phyloP scores from a whole-genome alignment of 2,113 vertebrate genomes.

The Greenwoodochromis staneri region DNA sequence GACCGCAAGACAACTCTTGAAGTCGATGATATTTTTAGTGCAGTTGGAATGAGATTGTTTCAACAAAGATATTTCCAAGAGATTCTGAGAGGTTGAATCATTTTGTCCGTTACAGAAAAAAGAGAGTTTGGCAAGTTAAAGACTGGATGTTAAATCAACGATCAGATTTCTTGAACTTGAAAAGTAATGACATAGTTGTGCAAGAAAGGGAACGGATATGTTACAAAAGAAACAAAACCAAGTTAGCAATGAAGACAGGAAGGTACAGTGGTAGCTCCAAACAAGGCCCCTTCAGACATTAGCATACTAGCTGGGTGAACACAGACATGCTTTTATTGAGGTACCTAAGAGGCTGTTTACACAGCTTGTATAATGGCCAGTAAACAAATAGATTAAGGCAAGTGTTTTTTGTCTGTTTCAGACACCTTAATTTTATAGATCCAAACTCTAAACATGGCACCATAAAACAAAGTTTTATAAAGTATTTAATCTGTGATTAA shows the following conservation, averaged over 20 bases:
- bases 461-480: constrained; percentile 48
- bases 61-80: constrained; percentile 45
- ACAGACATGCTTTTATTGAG: constrained; percentile 37
- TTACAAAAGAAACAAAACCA: background rate
- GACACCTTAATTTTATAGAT: constrained; percentile 53
- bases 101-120: background rate
- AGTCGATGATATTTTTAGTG: constrained; percentile 57
- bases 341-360: constrained; percentile 29
- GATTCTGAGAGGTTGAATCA: constrained; percentile 17
- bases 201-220: background rate
- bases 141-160: background rate
- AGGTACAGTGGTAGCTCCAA: background rate
- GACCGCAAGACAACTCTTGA: constrained; percentile 30
- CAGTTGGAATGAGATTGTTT: constrained; percentile 41
- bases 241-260: background rate
- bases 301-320: background rate
- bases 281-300: background rate
- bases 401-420: constrained; percentile 22
- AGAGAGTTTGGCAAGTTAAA: constrained; percentile 5
- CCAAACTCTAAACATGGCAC: constrained; percentile 8
- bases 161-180: constrained; percentile 4
- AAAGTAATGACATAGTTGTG: constrained; percentile 10
- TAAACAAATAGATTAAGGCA: constrained; percentile 37
- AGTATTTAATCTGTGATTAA: constrained; percentile 32
- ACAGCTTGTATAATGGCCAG: constrained; percentile 23